A percentile compares a stretch with the other conserved stretches of the same genome.
These are phyloP conservation scores for Stratiolaelaps scimitus DNA, from an alignment of 1,140 invertebrate genomes.

Conservation along the genomic window DNA sequence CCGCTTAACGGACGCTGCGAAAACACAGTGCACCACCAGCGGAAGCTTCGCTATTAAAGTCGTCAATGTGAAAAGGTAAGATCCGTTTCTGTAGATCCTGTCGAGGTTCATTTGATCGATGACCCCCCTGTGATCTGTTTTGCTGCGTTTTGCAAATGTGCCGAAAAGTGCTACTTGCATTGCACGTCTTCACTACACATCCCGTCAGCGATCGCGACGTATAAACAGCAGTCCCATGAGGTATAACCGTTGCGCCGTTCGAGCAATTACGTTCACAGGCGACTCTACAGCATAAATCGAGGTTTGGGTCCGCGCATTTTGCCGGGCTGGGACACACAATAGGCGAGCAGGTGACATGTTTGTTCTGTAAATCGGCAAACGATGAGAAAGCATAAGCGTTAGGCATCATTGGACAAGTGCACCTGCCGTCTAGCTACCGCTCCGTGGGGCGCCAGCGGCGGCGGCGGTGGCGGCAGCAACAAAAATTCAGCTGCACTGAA, in stretches of 20 bases:
- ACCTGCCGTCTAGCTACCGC: not conserved
- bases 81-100: too few species aligned
- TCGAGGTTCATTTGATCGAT: too few species aligned
- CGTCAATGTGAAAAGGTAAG: too few species aligned
- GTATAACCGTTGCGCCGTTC: not conserved
- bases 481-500: not conserved
- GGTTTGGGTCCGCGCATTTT: not conserved
- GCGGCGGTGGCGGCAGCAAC: not conserved
- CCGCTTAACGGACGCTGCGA: too few species aligned
- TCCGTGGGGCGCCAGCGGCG: not conserved
- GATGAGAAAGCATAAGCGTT: too few species aligned
- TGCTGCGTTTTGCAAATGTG: too few species aligned
- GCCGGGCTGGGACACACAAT: not conserved
- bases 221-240: constrained; percentile 5
- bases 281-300: constrained; percentile 4
- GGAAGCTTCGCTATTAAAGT: too few species aligned
- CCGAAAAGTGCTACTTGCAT: constrained; percentile 13
- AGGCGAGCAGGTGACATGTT: not conserved
- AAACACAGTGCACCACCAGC: too few species aligned
- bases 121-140: too few species aligned
- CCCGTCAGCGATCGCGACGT: constrained; percentile 8
- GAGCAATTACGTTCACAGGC: constrained; percentile 16
- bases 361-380: constrained; percentile 5
- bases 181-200: not conserved
- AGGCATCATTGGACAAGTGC: too few species aligned